These are phyloP conservation scores for Eupsittula cactorum DNA, from an alignment of 2,113 vertebrate genomes.

Conservation along the genomic window DNA sequence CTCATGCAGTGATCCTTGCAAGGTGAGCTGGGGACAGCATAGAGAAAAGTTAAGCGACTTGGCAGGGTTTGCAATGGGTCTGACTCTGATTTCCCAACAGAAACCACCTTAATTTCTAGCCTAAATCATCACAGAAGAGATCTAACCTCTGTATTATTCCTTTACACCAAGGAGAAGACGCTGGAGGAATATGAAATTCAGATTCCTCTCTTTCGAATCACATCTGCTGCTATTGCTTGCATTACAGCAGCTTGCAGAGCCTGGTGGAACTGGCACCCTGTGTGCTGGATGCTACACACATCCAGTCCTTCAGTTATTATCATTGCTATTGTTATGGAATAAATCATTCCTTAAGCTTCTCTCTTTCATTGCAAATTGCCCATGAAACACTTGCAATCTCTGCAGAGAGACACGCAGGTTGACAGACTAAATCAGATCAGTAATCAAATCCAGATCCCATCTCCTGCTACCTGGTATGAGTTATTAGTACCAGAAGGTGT, in stretches of 20 bases:
- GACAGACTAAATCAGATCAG: conserved; percentile 56
- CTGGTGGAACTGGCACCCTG: not conserved
- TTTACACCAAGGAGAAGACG: not conserved
- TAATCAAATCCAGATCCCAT: conserved; percentile 31
- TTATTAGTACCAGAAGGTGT: not conserved
- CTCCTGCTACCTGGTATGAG: conserved; percentile 20
- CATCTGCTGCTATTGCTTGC: not conserved
- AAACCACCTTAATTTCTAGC: not conserved
- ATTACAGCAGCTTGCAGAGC: not conserved
- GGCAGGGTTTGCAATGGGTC: not conserved
- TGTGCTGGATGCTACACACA: conserved; percentile 22
- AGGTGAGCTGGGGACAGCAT: not conserved
- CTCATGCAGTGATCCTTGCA: not conserved
- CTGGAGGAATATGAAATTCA: not conserved
- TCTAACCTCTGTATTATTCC: not conserved
- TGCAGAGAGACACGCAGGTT: not conserved
- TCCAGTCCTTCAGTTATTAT: not conserved
- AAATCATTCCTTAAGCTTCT: conserved; percentile 46
- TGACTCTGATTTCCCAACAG: not conserved
- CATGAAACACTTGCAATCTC: conserved; percentile 51
- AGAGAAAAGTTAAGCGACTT: not conserved
- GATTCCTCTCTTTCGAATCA: not conserved
- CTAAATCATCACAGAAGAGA: not conserved
- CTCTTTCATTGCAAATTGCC: conserved; percentile 54
- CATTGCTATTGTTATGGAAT: conserved; percentile 7